Conservation (phyloP, 2,888 invertebrate species). For the Bruchidius siliquastri region DNA sequence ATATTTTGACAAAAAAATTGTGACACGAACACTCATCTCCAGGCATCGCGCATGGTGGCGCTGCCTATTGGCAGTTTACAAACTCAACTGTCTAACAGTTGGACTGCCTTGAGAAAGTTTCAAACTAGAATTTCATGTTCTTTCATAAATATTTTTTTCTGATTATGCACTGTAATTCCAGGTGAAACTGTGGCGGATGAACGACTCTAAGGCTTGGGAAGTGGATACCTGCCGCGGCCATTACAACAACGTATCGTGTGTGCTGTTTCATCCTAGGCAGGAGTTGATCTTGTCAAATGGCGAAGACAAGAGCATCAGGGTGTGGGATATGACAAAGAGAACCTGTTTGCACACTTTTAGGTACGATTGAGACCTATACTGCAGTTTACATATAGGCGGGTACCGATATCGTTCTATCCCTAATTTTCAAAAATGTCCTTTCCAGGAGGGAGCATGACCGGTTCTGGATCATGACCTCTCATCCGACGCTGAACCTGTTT, state of each 20-base stretch:
- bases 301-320: slow-evolving; percentile 95
- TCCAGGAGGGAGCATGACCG: slow-evolving; percentile 86
- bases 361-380: neutral
- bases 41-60: too few relatives aligned
- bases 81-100: too few relatives aligned
- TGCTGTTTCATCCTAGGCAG: slow-evolving; percentile 93
- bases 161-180: slow-evolving; percentile 48
- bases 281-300: slow-evolving; percentile 96
- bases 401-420: too few relatives aligned
- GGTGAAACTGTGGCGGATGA: slow-evolving; percentile 98
- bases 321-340: slow-evolving; percentile 98
- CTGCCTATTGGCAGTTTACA: too few relatives aligned
- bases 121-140: too few relatives aligned
- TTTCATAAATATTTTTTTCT: too few relatives aligned
- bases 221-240: slow-evolving; percentile 98
- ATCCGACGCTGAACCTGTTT: slow-evolving; percentile 92
- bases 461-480: slow-evolving; percentile 95
- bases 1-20: too few relatives aligned
- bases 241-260: slow-evolving; percentile 98
- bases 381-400: too few relatives aligned
- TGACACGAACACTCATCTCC: too few relatives aligned
- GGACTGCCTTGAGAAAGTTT: too few relatives aligned
- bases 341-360: slow-evolving; percentile 82
- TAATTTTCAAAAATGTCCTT: too few relatives aligned
- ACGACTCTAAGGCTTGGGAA: slow-evolving; percentile 98